Evolutionary conservation across 1,140 invertebrate genomes (phyloP), one percentile per base, ranked within the genome.

Genomic region (Euschistus heros): DNA sequence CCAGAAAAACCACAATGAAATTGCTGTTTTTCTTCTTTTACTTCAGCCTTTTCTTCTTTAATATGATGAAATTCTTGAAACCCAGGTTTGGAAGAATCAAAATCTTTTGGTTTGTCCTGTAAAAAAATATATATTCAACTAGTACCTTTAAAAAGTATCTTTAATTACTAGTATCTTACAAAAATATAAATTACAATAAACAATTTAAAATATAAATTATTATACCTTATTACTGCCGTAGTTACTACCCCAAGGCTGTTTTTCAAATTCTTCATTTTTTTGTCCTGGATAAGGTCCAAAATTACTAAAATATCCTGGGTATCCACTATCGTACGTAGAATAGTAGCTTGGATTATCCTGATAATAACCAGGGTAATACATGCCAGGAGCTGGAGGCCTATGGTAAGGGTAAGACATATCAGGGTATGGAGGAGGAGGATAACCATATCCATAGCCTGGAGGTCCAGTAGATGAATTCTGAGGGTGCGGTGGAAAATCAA

Each of bases 1-100:
- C 63, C 63, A 42, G 50, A 57, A 24, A 64, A 64, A 15, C 63
- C 63, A 57, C 30, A 62, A 17, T 22, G 26, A 42, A 64, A 64
- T 10, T n/a, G 37, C 22, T 64, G 63, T 17, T 64, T 64, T 57
- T 64, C 44, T 30, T 26, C 52, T 57, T 64, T 47, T 6, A 26
- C 13, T 20, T 37, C 61, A 3, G 24, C 7, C 15, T 57, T 57
- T 57, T 57, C 54, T 10, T 37, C 61, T 57, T 57, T 57, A 15
- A 57, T 26, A 15, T 20, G 54, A 26, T 57, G 24, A 57, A 57
- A 57, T 26, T 57, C 54, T 57, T 57, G 54, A 26, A 57, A 57
- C 4, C 54, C 54, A 24, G 54, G 54, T 24, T 57, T 57, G 26
- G 54, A 17, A 10, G 22, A 10, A 2, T 57, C 54, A 57, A 24